Base-by-base conservation (phyloP, 2,797 vertebrate species). In the Sebastes jordani region DNA sequence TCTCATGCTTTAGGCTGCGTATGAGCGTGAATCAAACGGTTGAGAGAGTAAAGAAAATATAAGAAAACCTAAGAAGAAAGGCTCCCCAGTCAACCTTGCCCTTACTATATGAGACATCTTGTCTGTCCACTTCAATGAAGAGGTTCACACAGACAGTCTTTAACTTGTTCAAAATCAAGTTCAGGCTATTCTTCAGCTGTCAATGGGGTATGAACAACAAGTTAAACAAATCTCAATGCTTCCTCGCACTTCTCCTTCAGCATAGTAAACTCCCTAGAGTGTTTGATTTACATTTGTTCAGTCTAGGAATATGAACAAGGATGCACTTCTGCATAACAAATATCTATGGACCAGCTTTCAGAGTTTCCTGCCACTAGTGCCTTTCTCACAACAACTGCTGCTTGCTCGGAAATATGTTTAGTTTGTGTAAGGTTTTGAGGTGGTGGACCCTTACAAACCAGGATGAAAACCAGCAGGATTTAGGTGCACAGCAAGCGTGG, bases 261-360 rank as follows among this genome's bases (percentile, higher is more conserved):
- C 67, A 62, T 42, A 54, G 62, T 60, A 32, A 80, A 63, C 20
- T 42, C 16, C 27, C 22, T 8, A 22, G 46, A 38, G 22, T 66
- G 27, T 36, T 36, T 22, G n/a, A 59, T 49, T 65, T 60, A 56
- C 49, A 64, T 64, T n/a, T 71, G 63, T 54, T 67, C 32, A 20
- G 34, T 63, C n/a, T 22, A 38, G 20, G 16, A 36, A 58, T 66
- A 32, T 58, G 29, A 29, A 52, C 27, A 34, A 11, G 22, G 34
- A 56, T 64, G 59, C 52, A 58, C 36, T 71, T 71, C 36, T 70
- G 52, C 36, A 27, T 80, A 22, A 75, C 7, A 70, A 70, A 69
- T 42, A 78, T 27, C 58, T n/a, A 6, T 10, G 22, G 18, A 36
- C 7, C 25, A 46, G 36, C 63, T 30, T 30, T 54, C 30, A 38